phyloP scores from a whole-genome alignment of 2,888 invertebrate species.

The Lobophora halterata region DNA sequence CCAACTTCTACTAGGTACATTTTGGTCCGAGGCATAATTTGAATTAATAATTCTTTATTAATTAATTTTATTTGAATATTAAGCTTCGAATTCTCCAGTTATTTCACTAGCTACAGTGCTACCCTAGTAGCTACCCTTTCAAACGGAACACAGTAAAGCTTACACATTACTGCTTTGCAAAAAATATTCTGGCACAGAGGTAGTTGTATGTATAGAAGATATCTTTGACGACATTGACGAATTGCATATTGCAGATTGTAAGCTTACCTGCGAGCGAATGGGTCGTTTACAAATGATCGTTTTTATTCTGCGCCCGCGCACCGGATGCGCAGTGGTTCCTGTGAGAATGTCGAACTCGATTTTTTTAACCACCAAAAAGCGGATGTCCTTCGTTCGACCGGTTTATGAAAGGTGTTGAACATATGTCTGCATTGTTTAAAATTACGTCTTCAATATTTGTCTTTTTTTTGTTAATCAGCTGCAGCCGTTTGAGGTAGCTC shows the following conservation, averaged over 20 bases:
- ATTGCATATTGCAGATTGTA: conserved; percentile 42
- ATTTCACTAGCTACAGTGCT: no score
- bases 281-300: conserved; percentile 74
- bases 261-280: conserved; percentile 37
- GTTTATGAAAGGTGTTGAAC: conserved; percentile 80
- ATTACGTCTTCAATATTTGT: conserved; percentile 48
- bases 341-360: conserved; percentile 77
- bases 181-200: no score
- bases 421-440: conserved; percentile 71
- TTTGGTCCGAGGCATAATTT: no score
- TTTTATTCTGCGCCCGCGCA: conserved; percentile 73
- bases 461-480: conserved; percentile 21
- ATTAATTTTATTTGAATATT: no score
- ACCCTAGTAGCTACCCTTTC: no score
- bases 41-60: no score
- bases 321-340: conserved; percentile 78
- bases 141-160: no score
- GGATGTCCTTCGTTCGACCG: conserved; percentile 79
- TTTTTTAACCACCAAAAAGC: conserved; percentile 75
- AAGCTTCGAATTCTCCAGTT: no score
- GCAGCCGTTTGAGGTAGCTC: conserved; percentile 7
- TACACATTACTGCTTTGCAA: no score
- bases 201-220: no score
- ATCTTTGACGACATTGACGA: conserved; percentile 39
- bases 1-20: no score